Evolutionary conservation across 2,797 vertebrate genomes (phyloP).

Genomic region (Thaleichthys pacificus): DNA sequence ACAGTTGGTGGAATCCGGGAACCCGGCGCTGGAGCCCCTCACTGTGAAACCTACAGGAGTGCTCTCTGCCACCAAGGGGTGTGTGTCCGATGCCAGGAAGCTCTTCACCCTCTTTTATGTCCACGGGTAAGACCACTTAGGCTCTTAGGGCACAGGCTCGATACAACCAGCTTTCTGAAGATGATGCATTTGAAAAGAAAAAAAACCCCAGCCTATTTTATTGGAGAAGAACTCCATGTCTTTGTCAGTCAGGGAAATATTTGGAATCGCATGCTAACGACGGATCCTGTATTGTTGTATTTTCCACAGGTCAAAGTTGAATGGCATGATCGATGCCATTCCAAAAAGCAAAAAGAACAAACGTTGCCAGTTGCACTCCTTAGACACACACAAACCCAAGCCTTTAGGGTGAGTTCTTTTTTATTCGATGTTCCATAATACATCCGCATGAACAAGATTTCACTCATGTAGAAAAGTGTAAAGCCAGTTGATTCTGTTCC

Average conservation of each 20-base stretch:
- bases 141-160: not conserved
- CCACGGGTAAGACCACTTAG: constrained; percentile 81
- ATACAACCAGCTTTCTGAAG: not conserved
- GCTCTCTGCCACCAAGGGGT: constrained; percentile 88
- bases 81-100: constrained; percentile 89
- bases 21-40: constrained; percentile 91
- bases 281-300: not conserved
- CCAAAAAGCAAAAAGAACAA: constrained; percentile 99
- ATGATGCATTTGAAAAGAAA: no score
- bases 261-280: no score
- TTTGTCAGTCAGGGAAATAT: no score
- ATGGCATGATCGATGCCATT: constrained; percentile 95
- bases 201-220: no score
- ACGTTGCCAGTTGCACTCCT: constrained; percentile 94
- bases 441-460: not conserved
- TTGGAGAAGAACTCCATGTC: no score
- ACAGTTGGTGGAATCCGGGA: constrained; percentile 91
- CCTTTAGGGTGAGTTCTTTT: constrained; percentile 88
- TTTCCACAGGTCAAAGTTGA: constrained; percentile 87
- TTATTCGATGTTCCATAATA: not conserved
- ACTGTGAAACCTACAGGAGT: constrained; percentile 88
- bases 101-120: constrained; percentile 95
- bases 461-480: not conserved
- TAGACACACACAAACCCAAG: constrained; percentile 98
- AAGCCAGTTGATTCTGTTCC: not conserved